phyloP scores from a whole-genome alignment of 2,797 vertebrate genomes.

The Pseudochromis fuscus region DNA sequence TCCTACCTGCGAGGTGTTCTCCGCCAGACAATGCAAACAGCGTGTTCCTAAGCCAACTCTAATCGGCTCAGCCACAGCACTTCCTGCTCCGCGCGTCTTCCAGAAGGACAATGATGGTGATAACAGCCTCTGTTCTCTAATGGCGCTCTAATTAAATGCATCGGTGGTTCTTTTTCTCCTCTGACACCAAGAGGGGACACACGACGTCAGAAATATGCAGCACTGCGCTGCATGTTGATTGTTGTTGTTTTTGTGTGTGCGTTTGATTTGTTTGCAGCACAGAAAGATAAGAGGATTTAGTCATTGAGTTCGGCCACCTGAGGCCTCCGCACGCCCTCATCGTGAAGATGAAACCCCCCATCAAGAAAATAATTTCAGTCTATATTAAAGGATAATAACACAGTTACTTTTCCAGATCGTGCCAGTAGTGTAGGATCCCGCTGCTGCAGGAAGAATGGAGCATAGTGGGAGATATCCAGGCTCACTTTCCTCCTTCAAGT shows the following conservation, averaged over 20 bases:
- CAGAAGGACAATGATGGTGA: slow-evolving; percentile 35
- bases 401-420: slow-evolving; percentile 36
- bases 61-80: slow-evolving; percentile 41
- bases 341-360: slow-evolving; percentile 2
- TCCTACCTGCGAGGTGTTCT: slow-evolving; percentile 12
- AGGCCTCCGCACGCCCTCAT: slow-evolving; percentile 1
- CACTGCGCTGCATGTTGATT: slow-evolving; percentile 48
- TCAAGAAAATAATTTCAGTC: slow-evolving; percentile 8
- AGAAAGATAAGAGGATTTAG: slow-evolving; percentile 44
- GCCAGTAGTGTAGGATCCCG: neutral
- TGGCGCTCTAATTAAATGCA: slow-evolving; percentile 65
- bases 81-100: slow-evolving; percentile 38
- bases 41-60: slow-evolving; percentile 22
- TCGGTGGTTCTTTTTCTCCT: slow-evolving; percentile 38
- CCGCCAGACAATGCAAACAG: slow-evolving; percentile 23
- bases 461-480: slow-evolving; percentile 15
- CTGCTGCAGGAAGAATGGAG: neutral
- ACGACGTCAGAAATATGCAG: slow-evolving; percentile 9
- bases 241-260: slow-evolving; percentile 36
- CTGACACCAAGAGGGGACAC: neutral
- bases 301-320: slow-evolving; percentile 26
- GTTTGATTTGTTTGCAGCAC: slow-evolving; percentile 42
- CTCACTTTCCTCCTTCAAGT: slow-evolving; percentile 18
- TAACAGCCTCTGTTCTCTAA: slow-evolving; percentile 49
- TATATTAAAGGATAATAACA: slow-evolving; percentile 25